Conservation (phyloP, 2,113 vertebrate genomes). For the Bubo blakistoni region DNA sequence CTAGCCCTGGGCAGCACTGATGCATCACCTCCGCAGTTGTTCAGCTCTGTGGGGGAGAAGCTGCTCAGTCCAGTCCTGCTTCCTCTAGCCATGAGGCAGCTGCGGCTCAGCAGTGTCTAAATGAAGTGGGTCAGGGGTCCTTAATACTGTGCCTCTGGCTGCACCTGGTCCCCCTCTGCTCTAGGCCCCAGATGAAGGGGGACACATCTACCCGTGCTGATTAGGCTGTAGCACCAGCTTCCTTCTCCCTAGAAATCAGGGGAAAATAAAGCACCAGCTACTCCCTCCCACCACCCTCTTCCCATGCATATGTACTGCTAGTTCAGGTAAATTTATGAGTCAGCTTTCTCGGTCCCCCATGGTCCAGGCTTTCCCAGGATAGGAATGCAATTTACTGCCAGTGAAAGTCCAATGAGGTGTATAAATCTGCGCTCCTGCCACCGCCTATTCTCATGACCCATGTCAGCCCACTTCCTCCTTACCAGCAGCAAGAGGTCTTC, state of each 20-base stretch:
- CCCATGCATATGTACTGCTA: not conserved
- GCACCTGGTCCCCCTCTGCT: not conserved
- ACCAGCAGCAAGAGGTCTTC: not conserved
- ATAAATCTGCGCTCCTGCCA: not conserved
- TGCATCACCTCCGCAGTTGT: accelerated
- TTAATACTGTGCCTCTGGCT: not conserved
- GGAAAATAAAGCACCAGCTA: not conserved
- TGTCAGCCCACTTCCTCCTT: not conserved
- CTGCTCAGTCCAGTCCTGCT: not conserved
- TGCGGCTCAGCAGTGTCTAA: not conserved
- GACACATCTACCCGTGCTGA: not conserved
- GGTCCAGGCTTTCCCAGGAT: not conserved
- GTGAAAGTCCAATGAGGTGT: not conserved
- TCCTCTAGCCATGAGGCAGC: not conserved
- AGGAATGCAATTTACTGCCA: not conserved
- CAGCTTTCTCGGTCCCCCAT: not conserved
- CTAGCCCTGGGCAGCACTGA: not conserved
- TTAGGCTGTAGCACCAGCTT: not conserved
- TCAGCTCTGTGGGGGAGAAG: not conserved
- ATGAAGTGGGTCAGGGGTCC: accelerated
- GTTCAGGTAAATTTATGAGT: not conserved
- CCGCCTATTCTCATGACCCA: not conserved
- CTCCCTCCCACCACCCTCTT: not conserved
- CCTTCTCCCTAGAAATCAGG: not conserved
- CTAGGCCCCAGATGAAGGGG: not conserved